phyloP scores from a whole-genome alignment of 2,888 invertebrate species.

The Lepetodrilus schrolli region DNA sequence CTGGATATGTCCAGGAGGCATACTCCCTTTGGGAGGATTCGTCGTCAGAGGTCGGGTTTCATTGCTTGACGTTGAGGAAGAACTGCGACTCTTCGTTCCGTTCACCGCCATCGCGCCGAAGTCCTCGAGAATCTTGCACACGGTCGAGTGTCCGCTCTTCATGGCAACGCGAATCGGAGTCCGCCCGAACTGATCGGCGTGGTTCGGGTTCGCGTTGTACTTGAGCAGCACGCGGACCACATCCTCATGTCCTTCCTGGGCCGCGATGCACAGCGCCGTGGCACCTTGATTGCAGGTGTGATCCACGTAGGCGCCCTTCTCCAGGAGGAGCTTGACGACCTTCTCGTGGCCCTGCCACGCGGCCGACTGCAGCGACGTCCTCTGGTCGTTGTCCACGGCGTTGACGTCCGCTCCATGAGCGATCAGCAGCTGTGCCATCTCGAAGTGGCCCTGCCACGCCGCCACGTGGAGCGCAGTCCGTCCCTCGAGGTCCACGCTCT shows the following conservation, averaged over 20 bases:
- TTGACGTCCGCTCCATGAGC: slow-evolving; percentile 90
- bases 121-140: slow-evolving; percentile 79
- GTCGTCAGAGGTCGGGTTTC: slow-evolving; percentile 50
- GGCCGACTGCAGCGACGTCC: slow-evolving; percentile 94
- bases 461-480: slow-evolving; percentile 86
- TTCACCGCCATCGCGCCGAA: slow-evolving; percentile 78
- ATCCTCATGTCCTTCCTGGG: slow-evolving; percentile 95
- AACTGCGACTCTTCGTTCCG: slow-evolving; percentile 61
- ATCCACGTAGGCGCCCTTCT: slow-evolving; percentile 87
- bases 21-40: not conserved
- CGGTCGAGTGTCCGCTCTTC: slow-evolving; percentile 91
- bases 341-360: slow-evolving; percentile 95
- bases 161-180: slow-evolving; percentile 84
- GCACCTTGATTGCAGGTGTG: slow-evolving; percentile 97
- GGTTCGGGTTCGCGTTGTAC: slow-evolving; percentile 76
- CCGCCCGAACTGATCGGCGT: slow-evolving; percentile 76
- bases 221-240: slow-evolving; percentile 84
- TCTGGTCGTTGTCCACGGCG: slow-evolving; percentile 75
- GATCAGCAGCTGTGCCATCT: slow-evolving; percentile 90
- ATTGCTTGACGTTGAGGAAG: slow-evolving; percentile 64
- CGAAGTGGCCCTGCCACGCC: slow-evolving; percentile 91
- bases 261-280: slow-evolving; percentile 93
- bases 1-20: not conserved
- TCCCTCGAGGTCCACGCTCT: slow-evolving; percentile 91
- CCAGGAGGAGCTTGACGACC: slow-evolving; percentile 85